Evolutionary conservation across 2,797 vertebrate species (phyloP).

Genomic region (Spizella passerina): DNA sequence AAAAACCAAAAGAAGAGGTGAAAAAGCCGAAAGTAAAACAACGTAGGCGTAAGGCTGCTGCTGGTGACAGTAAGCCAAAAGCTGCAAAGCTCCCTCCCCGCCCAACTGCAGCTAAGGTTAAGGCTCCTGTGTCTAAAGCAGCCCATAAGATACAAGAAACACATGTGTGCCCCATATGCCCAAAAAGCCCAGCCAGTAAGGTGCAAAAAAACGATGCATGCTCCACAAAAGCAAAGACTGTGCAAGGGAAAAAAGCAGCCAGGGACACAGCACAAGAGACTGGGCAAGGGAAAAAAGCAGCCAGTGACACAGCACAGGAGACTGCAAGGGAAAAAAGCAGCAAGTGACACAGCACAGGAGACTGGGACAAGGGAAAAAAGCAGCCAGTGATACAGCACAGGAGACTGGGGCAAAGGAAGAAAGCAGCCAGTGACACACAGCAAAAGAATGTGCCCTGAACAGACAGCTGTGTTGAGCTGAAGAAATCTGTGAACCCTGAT

Average conservation of each 20-base stretch:
- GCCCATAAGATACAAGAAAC: neutral
- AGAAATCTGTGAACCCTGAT: neutral
- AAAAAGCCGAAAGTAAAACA: conserved; percentile 48
- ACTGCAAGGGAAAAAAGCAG: neutral
- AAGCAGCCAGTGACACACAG: neutral
- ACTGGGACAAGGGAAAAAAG: too few species aligned
- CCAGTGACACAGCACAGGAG: neutral
- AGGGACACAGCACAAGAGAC: neutral
- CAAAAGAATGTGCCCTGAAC: neutral
- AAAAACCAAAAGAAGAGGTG: conserved; percentile 71
- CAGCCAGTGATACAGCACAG: too few species aligned
- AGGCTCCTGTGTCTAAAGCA: neutral
- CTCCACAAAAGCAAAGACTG: neutral
- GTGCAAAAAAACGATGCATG: neutral
- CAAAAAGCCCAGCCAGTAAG: neutral
- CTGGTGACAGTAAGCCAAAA: conserved; percentile 22
- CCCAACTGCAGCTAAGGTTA: neutral
- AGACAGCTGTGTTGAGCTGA: neutral
- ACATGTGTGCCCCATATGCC: neutral
- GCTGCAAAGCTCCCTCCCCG: conserved; percentile 53
- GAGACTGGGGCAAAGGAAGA: neutral
- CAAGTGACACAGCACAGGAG: too few species aligned
- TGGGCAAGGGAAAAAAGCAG: neutral
- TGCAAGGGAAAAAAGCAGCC: neutral
- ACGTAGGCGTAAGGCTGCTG: neutral